A percentile compares a stretch with the other conserved stretches of the same genome.
phyloP scores from a whole-genome alignment of 2,888 invertebrate species.

The Barypeithes pellucidus region DNA sequence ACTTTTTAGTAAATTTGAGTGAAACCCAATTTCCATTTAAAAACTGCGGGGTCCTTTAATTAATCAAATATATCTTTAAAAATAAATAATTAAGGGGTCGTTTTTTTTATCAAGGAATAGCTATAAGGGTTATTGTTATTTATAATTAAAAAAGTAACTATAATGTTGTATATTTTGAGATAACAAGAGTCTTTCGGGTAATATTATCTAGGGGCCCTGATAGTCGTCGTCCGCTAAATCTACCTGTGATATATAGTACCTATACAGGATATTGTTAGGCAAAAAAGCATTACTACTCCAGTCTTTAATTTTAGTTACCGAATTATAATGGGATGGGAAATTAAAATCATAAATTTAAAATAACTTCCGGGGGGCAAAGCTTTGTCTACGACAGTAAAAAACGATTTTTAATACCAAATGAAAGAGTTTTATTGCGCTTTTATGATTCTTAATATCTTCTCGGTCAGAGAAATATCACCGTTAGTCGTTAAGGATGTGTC shows the following conservation, averaged over 20 bases:
- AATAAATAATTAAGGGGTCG: too few relatives aligned
- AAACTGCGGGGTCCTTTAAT: too few relatives aligned
- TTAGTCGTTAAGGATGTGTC: neutral
- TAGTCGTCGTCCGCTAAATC: conserved; percentile 2
- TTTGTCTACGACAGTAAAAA: conserved; percentile 6
- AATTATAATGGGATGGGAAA: conserved; percentile 23
- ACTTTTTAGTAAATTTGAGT: too few relatives aligned
- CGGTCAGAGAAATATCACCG: conserved; percentile 10
- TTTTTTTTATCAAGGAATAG: too few relatives aligned
- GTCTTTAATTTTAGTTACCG: conserved; percentile 27
- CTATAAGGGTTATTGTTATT: too few relatives aligned
- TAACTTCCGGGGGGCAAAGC: conserved; percentile 11
- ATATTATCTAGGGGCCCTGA: neutral
- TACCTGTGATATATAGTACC: conserved; percentile 22
- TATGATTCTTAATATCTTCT: neutral
- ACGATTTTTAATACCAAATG: conserved; percentile 15
- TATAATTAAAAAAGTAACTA: too few relatives aligned
- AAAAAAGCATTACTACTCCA: conserved; percentile 9
- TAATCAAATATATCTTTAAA: too few relatives aligned
- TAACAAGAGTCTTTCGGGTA: too few relatives aligned
- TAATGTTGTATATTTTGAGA: too few relatives aligned
- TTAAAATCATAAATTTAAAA: conserved; percentile 31
- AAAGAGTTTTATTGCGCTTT: conserved; percentile 18
- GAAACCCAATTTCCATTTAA: too few relatives aligned
- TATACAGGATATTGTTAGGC: conserved; percentile 22